A percentile compares a stretch with the other conserved stretches of the same genome.
Evolutionary conservation across 30 jellyfish, hydroid and myxozoan genomes (phyloP).

Genomic region (Nemopilema nomurai): DNA sequence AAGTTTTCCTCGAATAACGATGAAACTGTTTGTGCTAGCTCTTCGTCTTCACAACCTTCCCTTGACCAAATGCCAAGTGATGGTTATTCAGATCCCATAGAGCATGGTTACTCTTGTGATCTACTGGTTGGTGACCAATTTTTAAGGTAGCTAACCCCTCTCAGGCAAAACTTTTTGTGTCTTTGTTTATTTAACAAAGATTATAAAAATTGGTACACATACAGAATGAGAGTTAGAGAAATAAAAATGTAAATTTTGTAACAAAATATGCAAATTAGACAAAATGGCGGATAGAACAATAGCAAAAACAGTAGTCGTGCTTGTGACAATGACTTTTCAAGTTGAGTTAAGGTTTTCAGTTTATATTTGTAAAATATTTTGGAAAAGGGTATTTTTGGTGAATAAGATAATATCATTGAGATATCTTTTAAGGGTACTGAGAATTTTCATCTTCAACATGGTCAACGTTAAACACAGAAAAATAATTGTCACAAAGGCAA

Average conservation of each 20-base stretch:
- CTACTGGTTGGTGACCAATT: conserved; percentile 4
- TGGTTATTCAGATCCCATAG: conserved; percentile 11
- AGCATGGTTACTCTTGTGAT: conserved; percentile 18
- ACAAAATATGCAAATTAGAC: conserved; percentile 8
- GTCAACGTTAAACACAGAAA: neutral
- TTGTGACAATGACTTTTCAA: neutral
- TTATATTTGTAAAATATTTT: neutral
- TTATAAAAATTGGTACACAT: neutral
- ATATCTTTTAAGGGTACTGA: neutral
- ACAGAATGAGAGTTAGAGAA: neutral
- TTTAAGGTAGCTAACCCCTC: neutral
- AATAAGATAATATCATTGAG: neutral
- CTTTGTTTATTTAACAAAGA: neutral
- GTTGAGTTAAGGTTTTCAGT: neutral
- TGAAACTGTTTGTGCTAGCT: neutral
- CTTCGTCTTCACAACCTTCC: neutral
- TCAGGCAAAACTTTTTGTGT: neutral
- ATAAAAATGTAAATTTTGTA: neutral
- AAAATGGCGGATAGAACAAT: conserved; percentile 20
- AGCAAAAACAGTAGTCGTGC: neutral
- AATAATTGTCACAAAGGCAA: neutral
- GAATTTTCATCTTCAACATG: neutral
- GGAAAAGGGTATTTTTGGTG: neutral
- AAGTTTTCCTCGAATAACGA: neutral
- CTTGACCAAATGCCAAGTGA: conserved; percentile 3